Conservation (phyloP, 30 jellyfish, hydroid and myxozoan species). For the Cassiopea andromeda region DNA sequence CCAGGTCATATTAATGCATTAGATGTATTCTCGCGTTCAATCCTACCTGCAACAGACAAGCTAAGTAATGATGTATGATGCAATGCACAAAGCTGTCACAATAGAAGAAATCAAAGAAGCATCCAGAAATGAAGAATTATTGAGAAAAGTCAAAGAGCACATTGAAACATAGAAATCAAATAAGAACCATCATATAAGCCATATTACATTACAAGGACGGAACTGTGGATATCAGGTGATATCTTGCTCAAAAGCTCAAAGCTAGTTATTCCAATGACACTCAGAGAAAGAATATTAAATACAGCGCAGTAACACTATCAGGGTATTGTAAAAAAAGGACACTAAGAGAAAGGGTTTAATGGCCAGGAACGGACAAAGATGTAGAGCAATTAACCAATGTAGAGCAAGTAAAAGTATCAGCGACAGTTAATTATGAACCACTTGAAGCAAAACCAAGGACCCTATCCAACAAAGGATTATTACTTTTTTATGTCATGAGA, state of each 20-base stretch:
- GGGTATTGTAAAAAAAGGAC: slow-evolving; percentile 46
- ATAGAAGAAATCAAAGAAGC: slow-evolving; percentile 24
- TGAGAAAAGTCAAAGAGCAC: slow-evolving; percentile 21
- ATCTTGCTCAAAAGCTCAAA: slow-evolving; percentile 31
- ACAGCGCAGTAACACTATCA: slow-evolving; percentile 53
- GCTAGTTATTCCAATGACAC: slow-evolving; percentile 45
- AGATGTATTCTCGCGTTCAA: slow-evolving; percentile 52
- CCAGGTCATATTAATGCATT: slow-evolving; percentile 61
- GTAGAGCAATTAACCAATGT: slow-evolving; percentile 31
- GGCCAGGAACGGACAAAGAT: slow-evolving; percentile 52
- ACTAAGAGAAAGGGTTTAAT: slow-evolving; percentile 43
- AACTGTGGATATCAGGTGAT: slow-evolving; percentile 33
- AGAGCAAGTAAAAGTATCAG: slow-evolving; percentile 48
- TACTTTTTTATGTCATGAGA: too few species aligned
- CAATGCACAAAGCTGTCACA: slow-evolving; percentile 31
- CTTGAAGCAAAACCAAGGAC: slow-evolving; percentile 7
- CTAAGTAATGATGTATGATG: slow-evolving; percentile 9
- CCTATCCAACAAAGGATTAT: too few species aligned
- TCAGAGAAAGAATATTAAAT: slow-evolving; percentile 38
- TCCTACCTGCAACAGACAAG: slow-evolving; percentile 52
- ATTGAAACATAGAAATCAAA: slow-evolving; percentile 31
- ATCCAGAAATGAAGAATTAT: slow-evolving; percentile 19
- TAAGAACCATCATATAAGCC: slow-evolving; percentile 19
- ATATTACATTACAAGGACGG: slow-evolving; percentile 4
- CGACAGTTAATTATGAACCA: slow-evolving; percentile 50